Evolutionary conservation across 2,888 invertebrate genomes (phyloP), one percentile per base, ranked within the genome.

Genomic region (Melipona beecheii): DNA sequence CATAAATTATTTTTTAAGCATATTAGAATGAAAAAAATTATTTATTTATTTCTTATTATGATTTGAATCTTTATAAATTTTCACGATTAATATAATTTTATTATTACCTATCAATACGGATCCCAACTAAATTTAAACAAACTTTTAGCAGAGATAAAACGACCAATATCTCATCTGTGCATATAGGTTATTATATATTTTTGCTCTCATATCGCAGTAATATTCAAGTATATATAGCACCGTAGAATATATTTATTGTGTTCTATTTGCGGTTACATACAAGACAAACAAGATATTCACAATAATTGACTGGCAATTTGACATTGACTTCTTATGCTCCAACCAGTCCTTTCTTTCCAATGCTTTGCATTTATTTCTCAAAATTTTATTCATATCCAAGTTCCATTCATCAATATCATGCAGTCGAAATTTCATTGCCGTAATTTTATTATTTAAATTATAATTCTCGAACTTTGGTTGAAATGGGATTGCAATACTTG

Each of bases 311-410:
- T 66, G 66, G 74, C 79, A 84, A 58, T 86, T 86, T 86, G 84
- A 91, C 88, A 89, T 85, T 89, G 88, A 87, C 80, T 84, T 88
- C 71, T 60, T 72, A 64, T 78, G 31, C 4, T 74, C 64, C 60
- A 78, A 87, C 69, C 75, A 54, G 65, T 43, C 62, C 19, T 79
- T 58, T 78, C 81, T 79, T 64, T 58, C 70, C 62, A 71, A 81
- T 72, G 71, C 64, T 66, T 75, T 68, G 56, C 64, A 75, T n/a
- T 58, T 72, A 60, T 75, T 68, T 66, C 9, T 68, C 21, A 0
- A 66, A 15, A 81, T 52, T 77, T 74, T 65, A 65, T 24, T 81
- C 15, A 31, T 31, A 24, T 60, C 49, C 36, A 36, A 54, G 56
- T 43, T n/a, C 50, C 17, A 27, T 54, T 73, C 31, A 43, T 31